phyloP scores from a whole-genome alignment of 2,888 invertebrate species.

The Pemphredon lugubris region DNA sequence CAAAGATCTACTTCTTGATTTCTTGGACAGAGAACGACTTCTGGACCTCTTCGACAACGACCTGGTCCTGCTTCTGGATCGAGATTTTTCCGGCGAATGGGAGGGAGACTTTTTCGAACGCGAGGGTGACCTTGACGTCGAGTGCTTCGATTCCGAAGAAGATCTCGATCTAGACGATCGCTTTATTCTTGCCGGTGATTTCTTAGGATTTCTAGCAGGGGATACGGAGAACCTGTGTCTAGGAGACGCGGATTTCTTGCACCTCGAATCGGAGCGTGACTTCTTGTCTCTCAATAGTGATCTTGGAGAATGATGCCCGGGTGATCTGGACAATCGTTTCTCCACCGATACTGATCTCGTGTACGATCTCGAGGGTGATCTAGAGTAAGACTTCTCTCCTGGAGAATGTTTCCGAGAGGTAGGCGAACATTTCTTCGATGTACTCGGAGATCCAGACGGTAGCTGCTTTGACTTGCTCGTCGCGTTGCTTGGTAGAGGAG shows the following conservation, averaged over 20 bases:
- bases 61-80: conserved; percentile 76
- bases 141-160: conserved; percentile 71
- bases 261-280: conserved; percentile 60
- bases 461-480: conserved; percentile 22
- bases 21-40: conserved; percentile 66
- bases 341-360: conserved; percentile 63
- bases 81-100: conserved; percentile 66
- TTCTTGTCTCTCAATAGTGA: conserved; percentile 62
- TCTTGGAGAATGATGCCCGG: conserved; percentile 53
- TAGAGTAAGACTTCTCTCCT: conserved; percentile 71
- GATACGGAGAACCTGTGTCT: conserved; percentile 54
- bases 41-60: conserved; percentile 75
- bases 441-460: conserved; percentile 52
- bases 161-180: conserved; percentile 70
- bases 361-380: conserved; percentile 67
- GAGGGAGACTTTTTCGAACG: conserved; percentile 69
- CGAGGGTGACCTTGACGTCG: conserved; percentile 63
- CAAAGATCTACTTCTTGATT: conserved; percentile 76
- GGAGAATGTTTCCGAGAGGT: conserved; percentile 59
- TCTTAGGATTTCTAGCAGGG: conserved; percentile 54
- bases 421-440: conserved; percentile 61
- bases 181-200: conserved; percentile 57
- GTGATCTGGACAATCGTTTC: conserved; percentile 73
- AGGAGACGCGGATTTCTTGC: conserved; percentile 66
- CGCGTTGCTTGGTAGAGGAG: conserved; percentile 42